These are phyloP conservation scores for Yponomeuta cagnagella DNA, from an alignment of 2,888 invertebrate species.

Conservation along the genomic window DNA sequence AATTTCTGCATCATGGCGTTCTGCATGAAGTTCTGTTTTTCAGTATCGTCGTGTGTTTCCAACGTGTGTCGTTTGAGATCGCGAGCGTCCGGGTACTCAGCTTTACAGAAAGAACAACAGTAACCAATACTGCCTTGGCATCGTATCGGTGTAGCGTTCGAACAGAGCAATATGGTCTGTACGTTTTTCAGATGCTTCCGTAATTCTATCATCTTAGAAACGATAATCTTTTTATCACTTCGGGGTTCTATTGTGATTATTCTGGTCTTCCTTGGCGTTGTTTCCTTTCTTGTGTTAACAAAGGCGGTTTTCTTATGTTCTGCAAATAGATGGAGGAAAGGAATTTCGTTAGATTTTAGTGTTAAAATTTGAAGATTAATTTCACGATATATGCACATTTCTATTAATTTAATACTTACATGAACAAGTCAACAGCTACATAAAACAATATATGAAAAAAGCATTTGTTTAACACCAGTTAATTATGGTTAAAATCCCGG, in stretches of 20 bases:
- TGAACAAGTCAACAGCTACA: no score
- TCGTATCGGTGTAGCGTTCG: slow-evolving; percentile 48
- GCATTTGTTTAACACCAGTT: no score
- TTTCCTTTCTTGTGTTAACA: not conserved
- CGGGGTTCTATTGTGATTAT: not conserved
- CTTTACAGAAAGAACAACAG: slow-evolving; percentile 37
- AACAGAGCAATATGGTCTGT: slow-evolving; percentile 32
- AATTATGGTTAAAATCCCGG: no score
- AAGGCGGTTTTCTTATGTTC: not conserved
- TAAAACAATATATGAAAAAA: no score
- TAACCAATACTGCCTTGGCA: slow-evolving; percentile 38
- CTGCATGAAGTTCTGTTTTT: slow-evolving; percentile 33
- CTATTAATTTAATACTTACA: no score
- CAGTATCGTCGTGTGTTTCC: slow-evolving; percentile 27
- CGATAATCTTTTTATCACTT: not conserved
- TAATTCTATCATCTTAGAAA: slow-evolving; percentile 24
- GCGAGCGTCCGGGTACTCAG: slow-evolving; percentile 30
- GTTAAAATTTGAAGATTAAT: no score
- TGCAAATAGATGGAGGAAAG: not conserved
- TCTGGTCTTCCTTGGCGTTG: not conserved
- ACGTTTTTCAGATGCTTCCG: slow-evolving; percentile 39
- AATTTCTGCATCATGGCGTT: slow-evolving; percentile 33
- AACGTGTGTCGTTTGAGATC: slow-evolving; percentile 40
- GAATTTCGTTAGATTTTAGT: not conserved
- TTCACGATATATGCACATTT: no score